Evolutionary conservation across 1,140 invertebrate species (phyloP), one percentile per base, ranked within the genome.

Genomic region (Drosophila rhopaloa): DNA sequence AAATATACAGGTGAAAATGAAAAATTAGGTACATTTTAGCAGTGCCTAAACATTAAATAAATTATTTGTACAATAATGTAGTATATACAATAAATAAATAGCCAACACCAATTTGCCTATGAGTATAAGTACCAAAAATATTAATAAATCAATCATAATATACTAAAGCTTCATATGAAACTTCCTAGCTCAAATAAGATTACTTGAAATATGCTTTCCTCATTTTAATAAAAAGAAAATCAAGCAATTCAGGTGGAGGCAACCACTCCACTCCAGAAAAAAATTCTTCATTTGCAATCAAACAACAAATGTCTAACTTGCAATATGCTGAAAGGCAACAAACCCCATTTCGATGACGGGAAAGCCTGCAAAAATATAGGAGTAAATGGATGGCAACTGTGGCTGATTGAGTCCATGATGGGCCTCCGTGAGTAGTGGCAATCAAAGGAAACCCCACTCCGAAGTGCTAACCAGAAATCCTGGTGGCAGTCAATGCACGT

Each of bases 391-490:
- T 61, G 66, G 37, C 56, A 57, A 58, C 27, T 60, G 51, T 48
- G 43, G 63, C 55, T 77, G 68, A 68, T 46, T 68, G 55, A 65
- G 76, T 50, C 16, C 62, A 54, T 55, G 47, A 76, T 75, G 58
- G 70, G 63, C 37, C 57, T 68, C 59, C 73, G 81, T 84, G 78
- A 81, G 82, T 76, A 74, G 43, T 67, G 82, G 55, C 82, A 85
- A 85, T 86, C 82, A 86, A 81, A 75, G 53, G 82, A 86, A 86
- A 56, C 82, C 81, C 76, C 72, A 55, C 56, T 41, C 73, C 74
- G 19, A 78, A 74, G 74, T 85, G 74, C 67, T 37, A 86, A 81
- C 58, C 57, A 60, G 54, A 74, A 81, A 81, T 78, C 62, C 78
- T 46, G 32, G 14, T 14, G 44, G 48, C 35, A 77, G 62, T 58